Evolutionary conservation across 2,888 invertebrate genomes (phyloP), one percentile per base, ranked within the genome.

Genomic region (Gnatocerus cornutus): DNA sequence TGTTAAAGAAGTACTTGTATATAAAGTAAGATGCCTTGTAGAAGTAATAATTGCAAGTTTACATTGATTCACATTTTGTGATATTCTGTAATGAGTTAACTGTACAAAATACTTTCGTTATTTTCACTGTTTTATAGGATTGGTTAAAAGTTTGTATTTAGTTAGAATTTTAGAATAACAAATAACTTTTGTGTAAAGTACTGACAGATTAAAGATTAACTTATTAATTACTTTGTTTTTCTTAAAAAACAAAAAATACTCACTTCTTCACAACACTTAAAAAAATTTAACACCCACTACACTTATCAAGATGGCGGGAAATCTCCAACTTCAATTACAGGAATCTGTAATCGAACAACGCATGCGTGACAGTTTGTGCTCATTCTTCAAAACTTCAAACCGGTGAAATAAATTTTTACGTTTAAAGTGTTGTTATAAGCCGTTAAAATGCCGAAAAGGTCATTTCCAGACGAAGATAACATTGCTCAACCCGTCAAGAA

Each of bases 11-110:
- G 37, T 37, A 46, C 9, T 10, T 58, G 52, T 62, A 68, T 13
- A 63, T 62, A 63, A 53, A 45, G 48, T 63, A 48, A 56, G 61
- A 55, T 68, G 68, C 63, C 68, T 68, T 68, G 56, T 39, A 63
- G 43, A 56, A 10, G n/a, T 41, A 50, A 48, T 61, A n/a, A 61
- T 16, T 8, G 43, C 10, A 30, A 52, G 21, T 53, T 52, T 52
- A 9, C 10, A 13, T 52, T 52, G 12, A 33, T 52, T 52, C 52
- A 52, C 30, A 12, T 52, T 37, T 37, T 56, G 58, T 58, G 29
- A 46, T 59, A 58, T 43, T 56, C 45, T 46, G n/a, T 46, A 45
- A 50, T 50, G 30, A 10, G 30, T 58, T 43, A 37, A 56, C 10
- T 55, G 55, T 55, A 55, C 33, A 55, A 39, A 55, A n/a, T 55